A percentile compares a stretch with the other conserved stretches of the same genome.
Evolutionary conservation across 2,888 invertebrate genomes (phyloP).

Genomic region (Cabera pusaria): DNA sequence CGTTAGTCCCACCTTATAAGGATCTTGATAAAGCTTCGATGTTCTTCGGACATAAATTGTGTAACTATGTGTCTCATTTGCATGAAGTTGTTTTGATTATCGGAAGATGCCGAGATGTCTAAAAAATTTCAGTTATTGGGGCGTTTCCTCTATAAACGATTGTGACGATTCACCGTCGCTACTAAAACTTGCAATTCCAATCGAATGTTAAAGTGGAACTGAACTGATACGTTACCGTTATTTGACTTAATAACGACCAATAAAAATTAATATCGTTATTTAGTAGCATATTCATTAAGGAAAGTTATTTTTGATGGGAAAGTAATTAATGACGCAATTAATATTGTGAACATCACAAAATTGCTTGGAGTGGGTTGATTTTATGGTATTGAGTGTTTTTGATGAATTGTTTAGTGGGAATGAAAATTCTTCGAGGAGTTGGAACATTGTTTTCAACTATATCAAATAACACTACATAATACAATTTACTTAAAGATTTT

Average conservation of each 20-base stretch:
- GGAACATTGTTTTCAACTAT: no score
- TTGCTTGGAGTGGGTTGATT: background rate
- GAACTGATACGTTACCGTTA: constrained; percentile 61
- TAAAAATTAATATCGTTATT: constrained; percentile 63
- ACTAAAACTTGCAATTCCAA: constrained; percentile 55
- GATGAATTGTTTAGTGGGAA: no score
- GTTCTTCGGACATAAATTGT: constrained; percentile 60
- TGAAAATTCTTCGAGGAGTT: no score
- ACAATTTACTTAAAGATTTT: no score
- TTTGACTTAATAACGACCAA: constrained; percentile 60
- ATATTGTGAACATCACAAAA: constrained; percentile 2
- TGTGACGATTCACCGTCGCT: constrained; percentile 53
- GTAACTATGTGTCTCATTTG: constrained; percentile 67
- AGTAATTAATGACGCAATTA: constrained; percentile 51
- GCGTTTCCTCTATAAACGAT: constrained; percentile 61
- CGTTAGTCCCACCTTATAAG: constrained; percentile 51
- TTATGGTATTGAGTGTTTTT: constrained; percentile 6
- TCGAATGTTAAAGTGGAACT: constrained; percentile 50
- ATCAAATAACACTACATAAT: no score
- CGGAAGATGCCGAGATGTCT: constrained; percentile 52
- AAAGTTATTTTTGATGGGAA: constrained; percentile 48
- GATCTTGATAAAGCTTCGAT: constrained; percentile 61
- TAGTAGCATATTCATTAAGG: constrained; percentile 52
- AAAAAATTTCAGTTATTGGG: constrained; percentile 63
- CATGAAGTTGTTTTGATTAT: constrained; percentile 68